Conservation (phyloP, 2,113 vertebrate species). For the Machaerirhynchus nigripectus region DNA sequence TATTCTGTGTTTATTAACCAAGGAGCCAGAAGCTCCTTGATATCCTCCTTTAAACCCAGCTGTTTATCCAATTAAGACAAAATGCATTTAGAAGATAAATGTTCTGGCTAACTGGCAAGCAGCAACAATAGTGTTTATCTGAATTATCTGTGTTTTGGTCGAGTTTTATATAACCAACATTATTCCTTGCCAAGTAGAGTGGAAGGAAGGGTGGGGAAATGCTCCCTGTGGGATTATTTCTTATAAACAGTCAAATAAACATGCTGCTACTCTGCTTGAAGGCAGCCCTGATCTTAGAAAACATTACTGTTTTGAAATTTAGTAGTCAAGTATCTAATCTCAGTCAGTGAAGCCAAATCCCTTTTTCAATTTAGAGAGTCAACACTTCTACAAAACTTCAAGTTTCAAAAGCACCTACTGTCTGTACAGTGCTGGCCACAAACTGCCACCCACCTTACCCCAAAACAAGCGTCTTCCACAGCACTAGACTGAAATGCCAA, state of each 20-base stretch:
- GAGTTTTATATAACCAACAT: constrained; percentile 6
- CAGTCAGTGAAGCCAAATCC: not conserved
- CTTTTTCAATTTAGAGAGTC: not conserved
- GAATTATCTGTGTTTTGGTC: constrained; percentile 19
- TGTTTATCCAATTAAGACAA: constrained; percentile 48
- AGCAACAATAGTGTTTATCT: constrained; percentile 23
- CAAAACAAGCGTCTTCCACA: not conserved
- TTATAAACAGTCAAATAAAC: constrained; percentile 9
- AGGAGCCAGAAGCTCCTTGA: constrained; percentile 25
- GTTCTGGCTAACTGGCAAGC: not conserved
- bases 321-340: not conserved
- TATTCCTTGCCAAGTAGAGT: constrained; percentile 26
- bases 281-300: not conserved
- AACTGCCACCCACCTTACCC: not conserved
- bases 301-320: not conserved
- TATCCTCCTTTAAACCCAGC: not conserved
- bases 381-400: not conserved
- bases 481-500: not conserved
- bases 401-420: not conserved
- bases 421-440: not conserved
- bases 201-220: constrained; percentile 18
- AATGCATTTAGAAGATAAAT: constrained; percentile 18
- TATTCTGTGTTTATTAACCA: not conserved
- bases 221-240: constrained; percentile 31
- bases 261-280: not conserved